phyloP scores from a whole-genome alignment of 37 sponge, comb jelly and placozoan species.

The Geodia barretti region DNA sequence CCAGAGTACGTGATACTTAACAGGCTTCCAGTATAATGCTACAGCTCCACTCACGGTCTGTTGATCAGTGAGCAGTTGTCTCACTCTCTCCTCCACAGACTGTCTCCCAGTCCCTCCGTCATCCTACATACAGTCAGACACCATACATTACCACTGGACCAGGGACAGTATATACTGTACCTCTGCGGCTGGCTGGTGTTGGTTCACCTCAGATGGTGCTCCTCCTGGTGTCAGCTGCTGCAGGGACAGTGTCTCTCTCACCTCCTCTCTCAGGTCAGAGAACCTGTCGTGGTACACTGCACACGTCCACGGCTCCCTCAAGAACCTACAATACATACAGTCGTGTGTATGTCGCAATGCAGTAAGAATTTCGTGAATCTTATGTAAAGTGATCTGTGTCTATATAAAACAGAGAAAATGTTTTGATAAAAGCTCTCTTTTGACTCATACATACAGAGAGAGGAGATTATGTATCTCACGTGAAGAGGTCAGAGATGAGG shows the following conservation, averaged over 20 bases:
- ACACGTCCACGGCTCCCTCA: slow-evolving; percentile 86
- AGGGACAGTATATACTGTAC: neutral
- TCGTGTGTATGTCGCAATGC: too few relatives aligned
- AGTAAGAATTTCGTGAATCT: too few relatives aligned
- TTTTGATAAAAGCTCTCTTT: too few relatives aligned
- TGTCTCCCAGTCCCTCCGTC: too few relatives aligned
- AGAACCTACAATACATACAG: slow-evolving; percentile 68
- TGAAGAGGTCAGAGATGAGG: slow-evolving; percentile 74
- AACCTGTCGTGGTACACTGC: slow-evolving; percentile 94
- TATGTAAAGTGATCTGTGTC: too few relatives aligned
- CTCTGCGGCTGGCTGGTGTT: neutral
- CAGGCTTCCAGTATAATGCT: neutral
- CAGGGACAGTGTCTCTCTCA: slow-evolving; percentile 77
- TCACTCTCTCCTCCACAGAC: neutral
- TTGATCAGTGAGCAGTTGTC: neutral
- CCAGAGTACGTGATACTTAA: too few relatives aligned
- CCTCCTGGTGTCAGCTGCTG: neutral
- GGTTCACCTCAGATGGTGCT: neutral
- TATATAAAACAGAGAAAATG: neutral
- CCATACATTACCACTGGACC: slow-evolving; percentile 3
- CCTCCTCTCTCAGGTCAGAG: slow-evolving; percentile 81
- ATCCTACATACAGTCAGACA: too few relatives aligned
- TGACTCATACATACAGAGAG: too few relatives aligned
- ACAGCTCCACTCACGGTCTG: neutral
- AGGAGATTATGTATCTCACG: slow-evolving; percentile 8